Conservation (phyloP, 2,113 vertebrate genomes). For the Chinchilla lanigera region DNA sequence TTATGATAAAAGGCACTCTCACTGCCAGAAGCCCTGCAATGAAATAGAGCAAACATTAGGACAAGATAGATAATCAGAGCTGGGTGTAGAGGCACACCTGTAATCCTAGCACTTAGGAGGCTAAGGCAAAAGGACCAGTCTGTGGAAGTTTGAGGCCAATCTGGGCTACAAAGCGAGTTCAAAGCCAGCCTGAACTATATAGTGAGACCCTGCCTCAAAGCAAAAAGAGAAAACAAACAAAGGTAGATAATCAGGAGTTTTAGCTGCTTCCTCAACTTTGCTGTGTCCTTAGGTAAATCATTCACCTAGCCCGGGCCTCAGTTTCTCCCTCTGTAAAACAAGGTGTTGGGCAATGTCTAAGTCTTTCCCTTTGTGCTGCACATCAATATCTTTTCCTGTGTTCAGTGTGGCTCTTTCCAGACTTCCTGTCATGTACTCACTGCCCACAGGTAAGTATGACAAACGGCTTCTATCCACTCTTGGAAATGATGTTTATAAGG, state of each 20-base stretch:
- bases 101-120: background rate
- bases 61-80: background rate
- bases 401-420: background rate
- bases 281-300: background rate
- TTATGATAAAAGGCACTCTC: background rate
- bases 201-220: background rate
- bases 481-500: conserved; percentile 5
- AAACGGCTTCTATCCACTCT: background rate
- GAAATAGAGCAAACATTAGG: background rate
- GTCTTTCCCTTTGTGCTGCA: background rate
- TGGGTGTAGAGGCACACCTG: background rate
- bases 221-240: background rate
- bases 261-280: background rate
- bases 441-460: background rate
- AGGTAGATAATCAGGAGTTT: background rate
- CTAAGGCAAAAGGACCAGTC: background rate
- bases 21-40: background rate
- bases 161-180: background rate
- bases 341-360: background rate
- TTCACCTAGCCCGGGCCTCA: background rate
- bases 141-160: background rate
- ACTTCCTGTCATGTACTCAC: background rate
- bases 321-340: background rate
- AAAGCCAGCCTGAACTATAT: background rate
- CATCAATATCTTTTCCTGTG: background rate